phyloP scores from a whole-genome alignment of 2,113 vertebrate genomes.

The Grus americana region DNA sequence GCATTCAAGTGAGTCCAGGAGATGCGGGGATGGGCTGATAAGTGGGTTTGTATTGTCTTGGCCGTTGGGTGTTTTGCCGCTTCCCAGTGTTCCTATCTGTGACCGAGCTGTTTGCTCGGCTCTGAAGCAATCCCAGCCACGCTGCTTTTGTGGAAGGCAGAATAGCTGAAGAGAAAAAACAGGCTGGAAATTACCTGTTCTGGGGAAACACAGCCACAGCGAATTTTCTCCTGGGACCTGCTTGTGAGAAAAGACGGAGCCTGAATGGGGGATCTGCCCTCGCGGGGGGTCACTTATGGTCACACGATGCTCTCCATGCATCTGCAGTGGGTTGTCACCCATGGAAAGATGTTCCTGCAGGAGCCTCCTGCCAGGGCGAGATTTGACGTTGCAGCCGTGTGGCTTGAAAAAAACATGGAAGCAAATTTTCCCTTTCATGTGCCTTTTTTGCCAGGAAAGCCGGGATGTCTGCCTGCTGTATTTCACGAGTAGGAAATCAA shows the following conservation, averaged over 20 bases:
- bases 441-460: not conserved
- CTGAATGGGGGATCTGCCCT: not conserved
- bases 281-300: accelerated
- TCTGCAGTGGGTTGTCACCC: not conserved
- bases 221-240: not conserved
- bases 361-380: not conserved
- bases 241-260: not conserved
- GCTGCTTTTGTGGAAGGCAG: not conserved
- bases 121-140: not conserved
- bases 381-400: accelerated
- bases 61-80: not conserved
- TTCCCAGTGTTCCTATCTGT: accelerated
- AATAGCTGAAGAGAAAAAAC: not conserved
- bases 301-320: not conserved
- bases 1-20: not conserved
- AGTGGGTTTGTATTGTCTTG: not conserved
- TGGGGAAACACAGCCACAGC: accelerated
- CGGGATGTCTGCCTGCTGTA: not conserved
- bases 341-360: accelerated
- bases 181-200: not conserved
- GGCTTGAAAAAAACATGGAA: accelerated
- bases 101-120: not conserved
- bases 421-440: not conserved
- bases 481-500: not conserved
- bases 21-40: not conserved